Percentiles rank a stretch among this genome's conserved stretches.
phyloP scores from a whole-genome alignment of 2,113 vertebrate genomes.

The Corydoras sp. region DNA sequence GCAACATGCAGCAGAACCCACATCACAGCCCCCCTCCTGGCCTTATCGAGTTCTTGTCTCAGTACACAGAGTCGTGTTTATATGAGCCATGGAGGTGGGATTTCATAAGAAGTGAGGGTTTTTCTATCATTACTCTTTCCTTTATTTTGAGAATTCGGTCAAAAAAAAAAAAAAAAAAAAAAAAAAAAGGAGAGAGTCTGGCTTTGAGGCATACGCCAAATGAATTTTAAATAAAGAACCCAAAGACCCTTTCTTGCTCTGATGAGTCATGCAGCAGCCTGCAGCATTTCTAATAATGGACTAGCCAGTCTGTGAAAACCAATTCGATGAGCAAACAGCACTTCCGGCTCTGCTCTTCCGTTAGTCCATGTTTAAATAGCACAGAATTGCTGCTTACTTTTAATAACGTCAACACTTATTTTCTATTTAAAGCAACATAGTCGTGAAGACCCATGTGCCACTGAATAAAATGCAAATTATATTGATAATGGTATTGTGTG shows the following conservation, averaged over 20 bases:
- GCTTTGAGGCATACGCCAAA: constrained; percentile 4
- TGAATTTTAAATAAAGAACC: constrained; percentile 16
- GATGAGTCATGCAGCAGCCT: constrained; percentile 17
- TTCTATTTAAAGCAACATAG: background rate
- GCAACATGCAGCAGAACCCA: too few species aligned
- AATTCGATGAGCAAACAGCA: constrained; percentile 5
- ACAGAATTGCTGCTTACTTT: constrained; percentile 14
- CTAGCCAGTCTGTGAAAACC: constrained; percentile 20
- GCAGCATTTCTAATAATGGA: constrained; percentile 29
- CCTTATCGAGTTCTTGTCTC: background rate
- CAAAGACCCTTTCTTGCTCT: constrained; percentile 8
- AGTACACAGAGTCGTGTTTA: background rate
- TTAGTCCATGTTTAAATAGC: constrained; percentile 13
- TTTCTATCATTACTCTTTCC: background rate
- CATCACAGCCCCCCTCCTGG: background rate
- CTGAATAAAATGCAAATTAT: background rate
- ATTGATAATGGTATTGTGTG: background rate
- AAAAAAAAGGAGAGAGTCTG: background rate
- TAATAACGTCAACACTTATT: background rate
- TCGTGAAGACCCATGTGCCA: background rate
- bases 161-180: background rate
- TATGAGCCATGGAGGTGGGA: background rate
- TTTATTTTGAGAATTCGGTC: background rate
- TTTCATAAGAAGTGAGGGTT: background rate
- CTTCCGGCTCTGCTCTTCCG: constrained; percentile 11